Percentiles rank a stretch among this genome's conserved stretches.
Conservation (phyloP, 2,888 invertebrate genomes). For the Eristalinus aeneus region DNA sequence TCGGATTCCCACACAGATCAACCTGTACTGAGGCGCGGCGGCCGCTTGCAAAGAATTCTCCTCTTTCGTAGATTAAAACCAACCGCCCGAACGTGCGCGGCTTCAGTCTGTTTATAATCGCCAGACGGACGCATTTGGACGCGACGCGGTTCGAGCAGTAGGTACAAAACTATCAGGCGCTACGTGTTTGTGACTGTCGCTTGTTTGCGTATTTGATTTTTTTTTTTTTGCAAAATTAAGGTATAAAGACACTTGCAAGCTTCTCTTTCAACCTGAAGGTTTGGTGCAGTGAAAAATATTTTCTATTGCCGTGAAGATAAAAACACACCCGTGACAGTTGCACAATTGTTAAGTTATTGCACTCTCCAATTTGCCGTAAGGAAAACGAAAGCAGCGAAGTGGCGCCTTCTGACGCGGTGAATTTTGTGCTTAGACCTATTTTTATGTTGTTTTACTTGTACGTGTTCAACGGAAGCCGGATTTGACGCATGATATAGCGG, state of each 20-base stretch:
- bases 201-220: background rate
- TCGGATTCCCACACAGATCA: constrained; percentile 51
- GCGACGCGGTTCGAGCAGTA: constrained; percentile 13
- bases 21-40: constrained; percentile 42
- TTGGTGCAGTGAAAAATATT: background rate
- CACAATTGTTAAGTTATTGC: constrained; percentile 58
- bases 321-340: constrained; percentile 14
- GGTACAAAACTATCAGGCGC: constrained; percentile 8
- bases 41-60: constrained; percentile 43
- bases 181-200: constrained; percentile 4
- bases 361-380: constrained; percentile 54
- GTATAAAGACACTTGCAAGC: constrained; percentile 1
- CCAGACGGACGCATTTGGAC: constrained; percentile 31
- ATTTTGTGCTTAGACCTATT: constrained; percentile 22
- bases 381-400: constrained; percentile 59
- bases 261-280: background rate
- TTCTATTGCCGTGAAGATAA: background rate
- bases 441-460: background rate
- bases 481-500: constrained; percentile 36
- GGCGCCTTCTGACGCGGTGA: constrained; percentile 35
- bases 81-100: constrained; percentile 31
- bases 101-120: constrained; percentile 59
- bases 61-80: constrained; percentile 55
- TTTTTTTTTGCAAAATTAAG: background rate
- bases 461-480: constrained; percentile 48